Percentiles rank a stretch among this genome's conserved stretches.
Evolutionary conservation across 2,113 vertebrate species (phyloP).

Genomic region (Gasterosteus nipponicus): DNA sequence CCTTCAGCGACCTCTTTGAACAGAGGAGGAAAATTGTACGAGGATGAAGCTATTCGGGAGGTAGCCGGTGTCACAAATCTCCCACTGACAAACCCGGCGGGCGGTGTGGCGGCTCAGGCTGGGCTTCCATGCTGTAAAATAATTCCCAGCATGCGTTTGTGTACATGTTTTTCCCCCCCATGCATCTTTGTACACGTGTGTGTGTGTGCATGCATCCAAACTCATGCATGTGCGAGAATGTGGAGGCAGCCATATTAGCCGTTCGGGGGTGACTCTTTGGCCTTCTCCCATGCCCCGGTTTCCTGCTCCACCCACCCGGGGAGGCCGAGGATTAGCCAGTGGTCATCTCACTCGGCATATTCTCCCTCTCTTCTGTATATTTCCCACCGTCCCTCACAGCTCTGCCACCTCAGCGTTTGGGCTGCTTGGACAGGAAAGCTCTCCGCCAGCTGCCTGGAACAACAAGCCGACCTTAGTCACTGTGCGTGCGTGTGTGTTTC

Average conservation of each 20-base stretch:
- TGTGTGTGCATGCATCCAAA: not conserved
- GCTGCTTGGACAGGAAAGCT: conserved; percentile 78
- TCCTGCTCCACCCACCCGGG: conserved; percentile 53
- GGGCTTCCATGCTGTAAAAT: conserved; percentile 12
- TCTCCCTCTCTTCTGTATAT: conserved; percentile 47
- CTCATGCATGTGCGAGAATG: conserved; percentile 10
- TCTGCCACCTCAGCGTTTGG: conserved; percentile 79
- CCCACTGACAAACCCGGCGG: conserved; percentile 17
- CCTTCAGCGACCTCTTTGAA: conserved; percentile 9
- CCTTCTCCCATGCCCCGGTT: conserved; percentile 56
- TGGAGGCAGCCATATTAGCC: conserved; percentile 5
- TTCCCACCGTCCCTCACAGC: conserved; percentile 56
- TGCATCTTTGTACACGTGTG: conserved; percentile 6
- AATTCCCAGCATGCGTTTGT: conserved; percentile 1
- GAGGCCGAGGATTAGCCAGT: conserved; percentile 56
- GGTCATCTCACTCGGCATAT: conserved; percentile 62
- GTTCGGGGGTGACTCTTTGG: conserved; percentile 31
- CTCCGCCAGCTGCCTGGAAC: conserved; percentile 74
- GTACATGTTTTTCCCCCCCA: not conserved
- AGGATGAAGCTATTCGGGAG: conserved; percentile 1
- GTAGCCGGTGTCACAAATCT: not conserved
- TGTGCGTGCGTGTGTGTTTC: conserved; percentile 30
- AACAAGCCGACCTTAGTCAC: conserved; percentile 68
- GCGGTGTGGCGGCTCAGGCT: conserved; percentile 18
- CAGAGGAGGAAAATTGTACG: not conserved